Evolutionary conservation across 2,888 invertebrate genomes (phyloP).

Genomic region (Mythimna lalbum): DNA sequence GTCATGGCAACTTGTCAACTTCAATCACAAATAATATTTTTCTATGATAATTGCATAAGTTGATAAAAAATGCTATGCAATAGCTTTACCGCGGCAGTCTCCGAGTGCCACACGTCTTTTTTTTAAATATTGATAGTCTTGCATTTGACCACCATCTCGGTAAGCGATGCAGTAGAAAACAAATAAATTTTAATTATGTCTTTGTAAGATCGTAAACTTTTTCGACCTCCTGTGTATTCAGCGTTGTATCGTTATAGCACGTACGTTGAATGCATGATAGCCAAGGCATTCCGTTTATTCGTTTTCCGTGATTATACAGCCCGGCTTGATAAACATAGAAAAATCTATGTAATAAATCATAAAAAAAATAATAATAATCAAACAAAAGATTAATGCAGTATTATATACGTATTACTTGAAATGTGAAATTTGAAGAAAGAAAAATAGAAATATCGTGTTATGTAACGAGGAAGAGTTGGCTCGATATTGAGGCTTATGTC

Average conservation of each 20-base stretch:
- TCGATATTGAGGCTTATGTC: slow-evolving; percentile 21
- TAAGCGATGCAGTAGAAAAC: too few relatives aligned
- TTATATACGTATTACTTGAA: slow-evolving; percentile 25
- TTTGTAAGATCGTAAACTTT: too few relatives aligned
- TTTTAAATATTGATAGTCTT: too few relatives aligned
- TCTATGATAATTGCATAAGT: too few relatives aligned
- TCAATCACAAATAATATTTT: too few relatives aligned
- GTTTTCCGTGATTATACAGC: slow-evolving; percentile 16
- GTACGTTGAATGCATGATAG: slow-evolving; percentile 13
- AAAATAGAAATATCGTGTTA: not conserved
- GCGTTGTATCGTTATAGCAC: slow-evolving; percentile 3
- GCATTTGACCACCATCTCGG: too few relatives aligned
- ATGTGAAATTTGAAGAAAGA: not conserved
- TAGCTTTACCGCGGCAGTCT: too few relatives aligned
- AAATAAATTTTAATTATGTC: too few relatives aligned
- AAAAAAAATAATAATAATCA: slow-evolving; percentile 37
- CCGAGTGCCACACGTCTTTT: too few relatives aligned
- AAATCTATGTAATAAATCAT: slow-evolving; percentile 54
- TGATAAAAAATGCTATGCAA: too few relatives aligned
- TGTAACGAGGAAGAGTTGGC: slow-evolving; percentile 25
- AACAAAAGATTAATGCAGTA: slow-evolving; percentile 34
- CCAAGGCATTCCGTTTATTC: slow-evolving; percentile 18
- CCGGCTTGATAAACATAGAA: slow-evolving; percentile 31
- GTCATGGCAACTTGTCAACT: too few relatives aligned
- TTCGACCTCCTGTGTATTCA: too few relatives aligned